Percentiles rank a stretch among this genome's conserved stretches.
Evolutionary conservation across 2,888 invertebrate species (phyloP).

Genomic region (Archips crataeganus): DNA sequence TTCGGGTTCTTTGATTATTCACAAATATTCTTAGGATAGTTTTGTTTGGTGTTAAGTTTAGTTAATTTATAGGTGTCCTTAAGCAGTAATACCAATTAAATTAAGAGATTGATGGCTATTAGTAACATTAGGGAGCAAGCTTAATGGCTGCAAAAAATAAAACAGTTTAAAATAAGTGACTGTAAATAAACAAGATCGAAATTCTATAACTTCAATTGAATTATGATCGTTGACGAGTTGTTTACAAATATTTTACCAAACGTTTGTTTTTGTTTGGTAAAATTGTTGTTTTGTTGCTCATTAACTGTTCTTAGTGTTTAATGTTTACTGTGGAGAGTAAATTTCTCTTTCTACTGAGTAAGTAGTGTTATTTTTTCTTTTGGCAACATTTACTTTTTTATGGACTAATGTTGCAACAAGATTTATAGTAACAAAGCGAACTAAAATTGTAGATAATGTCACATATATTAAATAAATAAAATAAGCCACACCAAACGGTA

Average conservation of each 20-base stretch:
- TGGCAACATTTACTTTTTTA: too few relatives aligned
- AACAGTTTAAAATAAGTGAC: not conserved
- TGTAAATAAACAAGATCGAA: not conserved
- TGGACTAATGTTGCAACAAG: too few relatives aligned
- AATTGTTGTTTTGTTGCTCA: too few relatives aligned
- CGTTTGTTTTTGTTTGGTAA: too few relatives aligned
- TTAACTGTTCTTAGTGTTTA: too few relatives aligned
- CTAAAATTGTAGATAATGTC: too few relatives aligned
- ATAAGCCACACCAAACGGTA: too few relatives aligned
- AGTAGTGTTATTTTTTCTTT: too few relatives aligned
- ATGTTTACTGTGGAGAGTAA: too few relatives aligned
- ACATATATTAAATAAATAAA: too few relatives aligned
- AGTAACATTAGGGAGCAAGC: not conserved
- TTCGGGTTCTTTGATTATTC: not conserved
- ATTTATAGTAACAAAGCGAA: too few relatives aligned
- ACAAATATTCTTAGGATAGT: not conserved
- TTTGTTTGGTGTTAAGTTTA: not conserved
- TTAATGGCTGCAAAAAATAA: constrained; percentile 8
- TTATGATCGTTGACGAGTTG: not conserved
- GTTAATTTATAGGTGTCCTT: not conserved
- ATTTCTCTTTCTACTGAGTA: too few relatives aligned
- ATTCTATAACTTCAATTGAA: not conserved
- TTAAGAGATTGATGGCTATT: not conserved
- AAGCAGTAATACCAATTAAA: not conserved
- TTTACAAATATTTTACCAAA: not conserved